Percentiles rank a stretch among this genome's conserved stretches.
phyloP scores from a whole-genome alignment of 1,140 invertebrate genomes.

The Zophobas morio region DNA sequence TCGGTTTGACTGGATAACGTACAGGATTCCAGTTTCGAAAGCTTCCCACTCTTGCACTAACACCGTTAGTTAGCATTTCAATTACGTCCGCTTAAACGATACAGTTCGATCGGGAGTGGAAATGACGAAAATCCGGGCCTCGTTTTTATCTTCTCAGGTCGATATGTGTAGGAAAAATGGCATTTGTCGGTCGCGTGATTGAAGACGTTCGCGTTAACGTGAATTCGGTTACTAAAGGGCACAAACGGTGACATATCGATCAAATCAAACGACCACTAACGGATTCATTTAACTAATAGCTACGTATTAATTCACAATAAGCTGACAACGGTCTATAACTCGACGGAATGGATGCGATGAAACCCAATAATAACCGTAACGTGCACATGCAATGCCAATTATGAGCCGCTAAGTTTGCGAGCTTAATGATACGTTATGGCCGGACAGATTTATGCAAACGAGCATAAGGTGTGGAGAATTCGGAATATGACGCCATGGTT shows the following conservation, averaged over 20 bases:
- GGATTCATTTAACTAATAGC: conserved; percentile 48
- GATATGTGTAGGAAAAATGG: background rate
- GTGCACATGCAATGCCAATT: conserved; percentile 47
- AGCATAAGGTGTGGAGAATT: conserved; percentile 42
- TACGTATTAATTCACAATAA: conserved; percentile 53
- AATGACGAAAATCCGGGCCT: background rate
- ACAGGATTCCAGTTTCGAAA: conserved; percentile 53
- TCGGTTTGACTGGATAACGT: conserved; percentile 51
- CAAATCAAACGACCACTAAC: conserved; percentile 51
- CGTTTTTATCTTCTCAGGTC: no score
- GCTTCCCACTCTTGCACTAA: conserved; percentile 37
- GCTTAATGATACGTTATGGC: conserved; percentile 48
- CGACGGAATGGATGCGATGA: conserved; percentile 54
- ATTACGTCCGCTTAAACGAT: conserved; percentile 39
- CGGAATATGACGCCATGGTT: conserved; percentile 48
- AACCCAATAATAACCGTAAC: conserved; percentile 49
- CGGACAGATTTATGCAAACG: conserved; percentile 47
- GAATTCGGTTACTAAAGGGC: conserved; percentile 2
- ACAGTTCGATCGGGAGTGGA: conserved; percentile 1
- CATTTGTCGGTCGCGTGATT: conserved; percentile 14
- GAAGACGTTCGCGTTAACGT: conserved; percentile 2
- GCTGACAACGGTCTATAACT: conserved; percentile 48
- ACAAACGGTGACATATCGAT: conserved; percentile 38
- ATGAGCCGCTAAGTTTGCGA: conserved; percentile 41
- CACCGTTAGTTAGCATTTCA: conserved; percentile 56